These are phyloP conservation scores for Dorcus hopei DNA, from an alignment of 2,888 invertebrate species.

Conservation along the genomic window DNA sequence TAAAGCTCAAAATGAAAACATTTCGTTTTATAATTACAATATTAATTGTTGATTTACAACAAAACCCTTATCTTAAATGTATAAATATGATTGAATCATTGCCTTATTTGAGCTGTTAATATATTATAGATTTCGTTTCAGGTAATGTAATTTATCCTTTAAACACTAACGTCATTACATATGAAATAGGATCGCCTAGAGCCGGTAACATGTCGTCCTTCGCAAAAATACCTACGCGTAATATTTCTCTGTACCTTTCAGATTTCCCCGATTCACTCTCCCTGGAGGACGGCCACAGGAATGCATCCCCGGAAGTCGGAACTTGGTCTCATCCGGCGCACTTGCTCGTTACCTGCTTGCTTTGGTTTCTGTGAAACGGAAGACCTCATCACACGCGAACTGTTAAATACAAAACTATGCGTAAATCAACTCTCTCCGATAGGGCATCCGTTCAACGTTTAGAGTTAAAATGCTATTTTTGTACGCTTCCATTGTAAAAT, in stretches of 20 bases:
- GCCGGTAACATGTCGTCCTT: constrained; percentile 13
- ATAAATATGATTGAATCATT: background rate
- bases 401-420: constrained; percentile 1
- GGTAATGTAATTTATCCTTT: constrained; percentile 9
- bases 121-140: constrained; percentile 1
- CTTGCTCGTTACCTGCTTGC: constrained; percentile 11
- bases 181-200: constrained; percentile 21
- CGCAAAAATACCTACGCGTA: background rate
- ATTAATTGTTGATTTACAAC: background rate
- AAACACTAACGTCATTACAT: constrained; percentile 19
- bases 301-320: background rate
- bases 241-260: constrained; percentile 5
- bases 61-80: background rate
- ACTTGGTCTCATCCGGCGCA: constrained; percentile 5
- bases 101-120: background rate
- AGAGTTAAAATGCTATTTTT: constrained; percentile 27
- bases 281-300: constrained; percentile 19
- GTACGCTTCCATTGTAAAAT: constrained; percentile 22
- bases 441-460: constrained; percentile 5
- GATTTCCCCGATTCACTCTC: constrained; percentile 24
- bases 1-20: too few species aligned
- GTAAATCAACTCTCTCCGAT: background rate
- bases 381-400: background rate
- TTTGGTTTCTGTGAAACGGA: constrained; percentile 8
- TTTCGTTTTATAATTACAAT: too few species aligned